Conservation (phyloP, 2,888 invertebrate genomes). For the Tipula lateralis region DNA sequence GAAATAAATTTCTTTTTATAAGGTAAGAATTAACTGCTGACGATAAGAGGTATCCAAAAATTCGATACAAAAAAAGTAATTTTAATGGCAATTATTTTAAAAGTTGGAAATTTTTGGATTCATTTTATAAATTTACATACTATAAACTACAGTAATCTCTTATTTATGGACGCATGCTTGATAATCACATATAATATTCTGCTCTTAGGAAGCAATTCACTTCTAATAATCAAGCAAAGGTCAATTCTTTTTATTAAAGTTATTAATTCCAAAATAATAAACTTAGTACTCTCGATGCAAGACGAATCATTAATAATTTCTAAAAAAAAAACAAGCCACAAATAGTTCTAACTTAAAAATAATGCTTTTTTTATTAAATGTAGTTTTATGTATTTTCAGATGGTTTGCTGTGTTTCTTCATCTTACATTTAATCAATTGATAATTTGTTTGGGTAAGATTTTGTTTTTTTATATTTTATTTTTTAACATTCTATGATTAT, state of each 20-base stretch:
- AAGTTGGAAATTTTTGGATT: conserved; percentile 11
- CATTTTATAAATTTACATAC: not conserved
- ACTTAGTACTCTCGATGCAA: not conserved
- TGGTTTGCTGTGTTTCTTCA: not conserved
- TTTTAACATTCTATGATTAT: conserved; percentile 36
- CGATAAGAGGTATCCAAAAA: not conserved
- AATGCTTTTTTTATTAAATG: not conserved
- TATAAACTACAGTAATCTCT: not conserved
- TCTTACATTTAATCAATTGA: not conserved
- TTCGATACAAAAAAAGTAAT: not conserved
- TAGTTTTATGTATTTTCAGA: not conserved
- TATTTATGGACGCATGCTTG: conserved; percentile 7
- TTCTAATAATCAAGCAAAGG: not conserved
- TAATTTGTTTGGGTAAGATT: not conserved
- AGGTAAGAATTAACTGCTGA: not conserved
- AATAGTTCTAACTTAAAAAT: not conserved
- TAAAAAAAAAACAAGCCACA: not conserved
- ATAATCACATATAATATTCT: not conserved
- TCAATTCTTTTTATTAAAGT: conserved; percentile 1
- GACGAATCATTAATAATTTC: not conserved
- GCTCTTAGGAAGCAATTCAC: conserved; percentile 24
- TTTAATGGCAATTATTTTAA: not conserved
- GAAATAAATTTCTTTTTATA: not conserved
- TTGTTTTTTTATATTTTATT: conserved; percentile 2
- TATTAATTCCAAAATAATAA: not conserved